A percentile compares a stretch with the other conserved stretches of the same genome.
Conservation (phyloP, 2,113 vertebrate species). For the Megaceryle torquata region DNA sequence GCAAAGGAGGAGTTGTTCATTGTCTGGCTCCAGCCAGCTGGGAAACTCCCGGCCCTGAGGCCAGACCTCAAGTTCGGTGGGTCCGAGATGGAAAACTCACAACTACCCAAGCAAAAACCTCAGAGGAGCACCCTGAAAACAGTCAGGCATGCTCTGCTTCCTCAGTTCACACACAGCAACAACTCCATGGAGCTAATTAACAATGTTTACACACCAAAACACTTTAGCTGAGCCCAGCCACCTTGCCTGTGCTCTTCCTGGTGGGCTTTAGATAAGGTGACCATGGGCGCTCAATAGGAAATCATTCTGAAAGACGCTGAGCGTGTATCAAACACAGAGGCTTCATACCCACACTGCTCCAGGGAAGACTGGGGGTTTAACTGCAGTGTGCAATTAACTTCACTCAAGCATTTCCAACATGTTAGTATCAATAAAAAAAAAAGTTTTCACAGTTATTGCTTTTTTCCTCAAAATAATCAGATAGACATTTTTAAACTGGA, state of each 20-base stretch:
- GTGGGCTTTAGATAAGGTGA: not conserved
- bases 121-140: not conserved
- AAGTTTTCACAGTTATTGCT: not conserved
- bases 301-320: not conserved
- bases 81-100: not conserved
- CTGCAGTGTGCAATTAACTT: not conserved
- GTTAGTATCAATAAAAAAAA: not conserved
- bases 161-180: rapidly evolving
- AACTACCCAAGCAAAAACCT: not conserved
- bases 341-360: not conserved
- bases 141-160: rapidly evolving
- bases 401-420: not conserved
- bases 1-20: not conserved
- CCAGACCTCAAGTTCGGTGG: not conserved
- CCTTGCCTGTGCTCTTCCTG: not conserved
- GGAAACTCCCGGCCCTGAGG: rapidly evolving
- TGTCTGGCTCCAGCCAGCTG: not conserved
- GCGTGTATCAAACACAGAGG: not conserved
- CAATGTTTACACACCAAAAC: not conserved
- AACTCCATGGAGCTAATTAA: not conserved
- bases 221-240: not conserved
- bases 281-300: not conserved
- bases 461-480: not conserved
- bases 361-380: not conserved
- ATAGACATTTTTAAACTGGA: not conserved